A percentile compares a stretch with the other conserved stretches of the same genome.
Conservation (phyloP, 2,888 invertebrate genomes). For the Plagodis dolabraria region DNA sequence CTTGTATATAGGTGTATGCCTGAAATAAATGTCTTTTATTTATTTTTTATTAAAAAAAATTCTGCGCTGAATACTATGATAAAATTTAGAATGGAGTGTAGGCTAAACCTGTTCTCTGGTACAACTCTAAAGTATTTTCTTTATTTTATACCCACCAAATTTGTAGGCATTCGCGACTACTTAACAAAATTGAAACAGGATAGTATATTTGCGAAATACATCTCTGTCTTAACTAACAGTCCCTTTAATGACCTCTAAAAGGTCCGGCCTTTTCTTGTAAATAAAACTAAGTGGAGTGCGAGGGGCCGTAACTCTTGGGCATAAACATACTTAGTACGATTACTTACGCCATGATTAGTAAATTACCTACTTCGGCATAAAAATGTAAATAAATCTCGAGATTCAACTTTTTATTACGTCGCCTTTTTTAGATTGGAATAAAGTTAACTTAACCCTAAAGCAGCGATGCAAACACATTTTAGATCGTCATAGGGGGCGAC, state of each 20-base stretch:
- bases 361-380: neutral
- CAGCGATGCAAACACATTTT: too few species aligned
- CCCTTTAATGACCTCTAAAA: conserved; percentile 45
- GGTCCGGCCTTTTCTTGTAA: conserved; percentile 28
- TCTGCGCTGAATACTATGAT: too few species aligned
- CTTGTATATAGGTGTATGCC: too few species aligned
- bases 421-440: too few species aligned
- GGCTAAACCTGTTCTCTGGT: neutral
- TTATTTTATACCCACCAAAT: conserved; percentile 52
- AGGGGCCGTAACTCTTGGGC: conserved; percentile 13
- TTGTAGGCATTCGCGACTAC: conserved; percentile 71
- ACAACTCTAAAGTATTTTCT: conserved; percentile 8
- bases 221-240: conserved; percentile 52
- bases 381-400: neutral
- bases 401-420: too few species aligned
- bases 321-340: conserved; percentile 11
- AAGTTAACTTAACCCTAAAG: too few species aligned
- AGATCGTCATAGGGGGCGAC: too few species aligned
- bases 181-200: conserved; percentile 73
- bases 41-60: too few species aligned
- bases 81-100: neutral
- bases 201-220: conserved; percentile 54
- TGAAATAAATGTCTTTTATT: too few species aligned
- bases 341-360: conserved; percentile 11
- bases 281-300: conserved; percentile 33